Evolutionary conservation across 2,797 vertebrate species (phyloP).

Genomic region (Lepus townsendii): DNA sequence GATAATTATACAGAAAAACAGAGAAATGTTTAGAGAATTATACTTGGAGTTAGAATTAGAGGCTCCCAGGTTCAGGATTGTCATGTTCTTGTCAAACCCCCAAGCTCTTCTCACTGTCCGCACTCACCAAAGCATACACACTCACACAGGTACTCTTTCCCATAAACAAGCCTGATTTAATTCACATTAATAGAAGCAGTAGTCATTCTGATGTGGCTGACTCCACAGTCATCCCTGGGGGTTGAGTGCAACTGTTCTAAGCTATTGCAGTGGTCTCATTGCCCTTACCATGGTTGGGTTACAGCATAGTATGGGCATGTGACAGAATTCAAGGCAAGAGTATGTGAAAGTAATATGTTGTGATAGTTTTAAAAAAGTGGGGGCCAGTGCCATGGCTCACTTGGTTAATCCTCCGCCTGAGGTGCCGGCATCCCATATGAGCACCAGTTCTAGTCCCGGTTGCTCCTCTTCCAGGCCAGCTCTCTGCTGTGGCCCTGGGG

Average conservation of each 20-base stretch:
- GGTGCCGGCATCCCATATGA: too few species aligned
- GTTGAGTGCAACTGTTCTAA: neutral
- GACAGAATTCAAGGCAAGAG: neutral
- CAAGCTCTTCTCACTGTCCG: too few species aligned
- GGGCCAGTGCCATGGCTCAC: too few species aligned
- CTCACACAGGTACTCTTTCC: neutral
- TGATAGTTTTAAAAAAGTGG: too few species aligned
- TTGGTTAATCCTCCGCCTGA: too few species aligned
- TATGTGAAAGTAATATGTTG: neutral
- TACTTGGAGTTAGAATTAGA: neutral
- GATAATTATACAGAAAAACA: neutral
- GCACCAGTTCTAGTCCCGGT: too few species aligned
- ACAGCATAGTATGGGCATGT: neutral
- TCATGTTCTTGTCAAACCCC: neutral
- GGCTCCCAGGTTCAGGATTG: neutral
- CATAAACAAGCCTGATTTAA: neutral
- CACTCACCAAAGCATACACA: neutral
- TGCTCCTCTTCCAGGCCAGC: too few species aligned
- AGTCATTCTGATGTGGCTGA: neutral
- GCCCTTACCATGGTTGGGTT: neutral
- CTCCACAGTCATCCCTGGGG: too few species aligned
- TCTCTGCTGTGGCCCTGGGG: too few species aligned
- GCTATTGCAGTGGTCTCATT: neutral
- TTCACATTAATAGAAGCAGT: neutral
- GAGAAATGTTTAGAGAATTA: neutral